Evolutionary conservation across 1,140 invertebrate species (phyloP).

Genomic region (Battus philenor): DNA sequence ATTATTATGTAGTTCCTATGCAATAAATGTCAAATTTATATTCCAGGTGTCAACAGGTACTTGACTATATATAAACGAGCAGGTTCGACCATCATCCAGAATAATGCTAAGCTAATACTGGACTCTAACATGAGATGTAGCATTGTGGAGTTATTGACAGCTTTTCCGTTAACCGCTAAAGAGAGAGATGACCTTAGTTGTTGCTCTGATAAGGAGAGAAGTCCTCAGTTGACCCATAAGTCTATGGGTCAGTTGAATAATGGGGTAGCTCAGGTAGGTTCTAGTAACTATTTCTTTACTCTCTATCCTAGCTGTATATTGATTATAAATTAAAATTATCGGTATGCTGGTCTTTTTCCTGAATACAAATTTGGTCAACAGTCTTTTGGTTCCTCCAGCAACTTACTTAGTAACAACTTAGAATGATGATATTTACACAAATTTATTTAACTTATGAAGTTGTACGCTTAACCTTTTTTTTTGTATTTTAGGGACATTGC

Average conservation of each 20-base stretch:
- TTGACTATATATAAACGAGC: conserved; percentile 86
- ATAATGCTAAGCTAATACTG: conserved; percentile 82
- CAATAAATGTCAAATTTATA: conserved; percentile 5
- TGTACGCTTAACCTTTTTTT: no score
- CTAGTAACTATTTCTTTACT: conserved; percentile 1
- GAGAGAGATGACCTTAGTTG: conserved; percentile 76
- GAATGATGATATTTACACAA: no score
- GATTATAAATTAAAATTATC: no score
- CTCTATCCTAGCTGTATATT: no score
- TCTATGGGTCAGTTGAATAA: conserved; percentile 59
- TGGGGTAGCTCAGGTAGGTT: conserved; percentile 52
- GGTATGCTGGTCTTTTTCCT: no score
- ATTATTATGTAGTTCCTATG: background rate
- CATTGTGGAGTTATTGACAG: conserved; percentile 75
- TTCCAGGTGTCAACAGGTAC: conserved; percentile 80
- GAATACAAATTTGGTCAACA: no score
- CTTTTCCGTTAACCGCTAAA: conserved; percentile 83
- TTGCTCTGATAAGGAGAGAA: conserved; percentile 62
- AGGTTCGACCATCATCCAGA: conserved; percentile 82
- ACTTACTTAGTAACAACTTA: no score
- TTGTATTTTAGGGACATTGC: no score
- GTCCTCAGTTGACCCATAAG: conserved; percentile 56
- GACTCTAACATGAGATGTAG: conserved; percentile 79
- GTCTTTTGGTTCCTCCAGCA: no score
- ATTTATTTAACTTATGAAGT: no score